These are phyloP conservation scores for Caenorhabditis zanzibari DNA, from an alignment of 2,888 invertebrate genomes.

Conservation along the genomic window DNA sequence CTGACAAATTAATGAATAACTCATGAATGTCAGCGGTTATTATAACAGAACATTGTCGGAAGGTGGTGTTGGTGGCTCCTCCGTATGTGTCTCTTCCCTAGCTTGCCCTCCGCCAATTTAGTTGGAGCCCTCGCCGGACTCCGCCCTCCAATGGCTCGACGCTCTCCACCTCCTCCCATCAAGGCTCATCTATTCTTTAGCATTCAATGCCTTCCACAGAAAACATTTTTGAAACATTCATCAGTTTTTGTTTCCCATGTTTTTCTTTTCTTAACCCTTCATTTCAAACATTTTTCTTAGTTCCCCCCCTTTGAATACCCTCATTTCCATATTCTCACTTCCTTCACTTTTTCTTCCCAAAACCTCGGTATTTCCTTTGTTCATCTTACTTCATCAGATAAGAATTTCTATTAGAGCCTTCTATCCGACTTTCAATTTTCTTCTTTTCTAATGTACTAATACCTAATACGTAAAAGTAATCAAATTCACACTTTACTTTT, in stretches of 20 bases:
- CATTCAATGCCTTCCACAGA: constrained; percentile 55
- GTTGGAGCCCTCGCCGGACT: constrained; percentile 39
- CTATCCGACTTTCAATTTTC: not conserved
- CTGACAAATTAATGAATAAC: constrained; percentile 66
- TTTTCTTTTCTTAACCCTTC: constrained; percentile 19
- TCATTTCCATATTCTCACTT: constrained; percentile 45
- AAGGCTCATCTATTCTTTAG: constrained; percentile 66
- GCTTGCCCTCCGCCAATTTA: constrained; percentile 55
- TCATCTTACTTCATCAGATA: constrained; percentile 28
- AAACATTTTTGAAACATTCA: constrained; percentile 59
- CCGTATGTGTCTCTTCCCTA: constrained; percentile 37
- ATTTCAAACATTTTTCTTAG: constrained; percentile 15
- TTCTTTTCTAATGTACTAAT: constrained; percentile 24
- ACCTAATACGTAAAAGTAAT: constrained; percentile 61
- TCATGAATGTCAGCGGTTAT: constrained; percentile 66
- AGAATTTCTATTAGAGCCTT: constrained; percentile 27
- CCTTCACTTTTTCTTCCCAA: not conserved
- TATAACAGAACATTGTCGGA: constrained; percentile 64
- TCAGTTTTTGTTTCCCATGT: constrained; percentile 35
- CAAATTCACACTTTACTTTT: constrained; percentile 60
- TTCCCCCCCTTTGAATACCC: constrained; percentile 4
- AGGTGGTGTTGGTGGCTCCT: constrained; percentile 39
- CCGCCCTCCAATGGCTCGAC: constrained; percentile 45
- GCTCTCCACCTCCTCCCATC: constrained; percentile 59
- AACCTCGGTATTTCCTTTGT: constrained; percentile 13